Conservation (phyloP, 2,113 vertebrate species). For the Corydoras maculifer region DNA sequence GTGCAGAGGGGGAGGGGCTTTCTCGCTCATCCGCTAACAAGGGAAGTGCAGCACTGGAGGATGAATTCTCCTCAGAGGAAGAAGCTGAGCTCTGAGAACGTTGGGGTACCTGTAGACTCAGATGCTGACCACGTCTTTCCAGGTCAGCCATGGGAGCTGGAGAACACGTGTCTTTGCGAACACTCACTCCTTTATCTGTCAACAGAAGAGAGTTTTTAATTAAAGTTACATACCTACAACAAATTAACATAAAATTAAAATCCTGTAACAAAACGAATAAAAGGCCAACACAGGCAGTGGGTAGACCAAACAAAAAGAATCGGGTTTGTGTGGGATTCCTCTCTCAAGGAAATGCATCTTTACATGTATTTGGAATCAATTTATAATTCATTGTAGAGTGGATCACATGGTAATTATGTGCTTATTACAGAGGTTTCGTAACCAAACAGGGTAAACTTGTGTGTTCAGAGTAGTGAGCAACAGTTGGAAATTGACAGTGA, state of each 20-base stretch:
- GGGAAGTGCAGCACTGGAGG: conserved; percentile 87
- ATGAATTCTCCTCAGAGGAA: conserved; percentile 88
- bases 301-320: too few species aligned
- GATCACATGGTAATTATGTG: too few species aligned
- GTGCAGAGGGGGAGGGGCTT: conserved; percentile 74
- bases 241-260: not conserved
- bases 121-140: conserved; percentile 77
- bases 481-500: too few species aligned
- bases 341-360: too few species aligned
- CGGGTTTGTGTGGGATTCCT: too few species aligned
- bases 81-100: conserved; percentile 89
- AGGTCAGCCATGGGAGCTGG: conserved; percentile 61
- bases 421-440: too few species aligned
- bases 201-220: not conserved
- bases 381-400: too few species aligned
- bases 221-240: not conserved
- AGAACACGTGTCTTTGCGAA: conserved; percentile 75
- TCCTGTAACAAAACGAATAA: not conserved
- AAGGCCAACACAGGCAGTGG: too few species aligned
- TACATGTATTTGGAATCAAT: too few species aligned
- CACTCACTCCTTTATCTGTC: conserved; percentile 68
- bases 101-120: conserved; percentile 85
- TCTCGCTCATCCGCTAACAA: conserved; percentile 83
- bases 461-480: too few species aligned
- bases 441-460: too few species aligned